phyloP scores from a whole-genome alignment of 2,888 invertebrate genomes.

The Gnatocerus cornutus region DNA sequence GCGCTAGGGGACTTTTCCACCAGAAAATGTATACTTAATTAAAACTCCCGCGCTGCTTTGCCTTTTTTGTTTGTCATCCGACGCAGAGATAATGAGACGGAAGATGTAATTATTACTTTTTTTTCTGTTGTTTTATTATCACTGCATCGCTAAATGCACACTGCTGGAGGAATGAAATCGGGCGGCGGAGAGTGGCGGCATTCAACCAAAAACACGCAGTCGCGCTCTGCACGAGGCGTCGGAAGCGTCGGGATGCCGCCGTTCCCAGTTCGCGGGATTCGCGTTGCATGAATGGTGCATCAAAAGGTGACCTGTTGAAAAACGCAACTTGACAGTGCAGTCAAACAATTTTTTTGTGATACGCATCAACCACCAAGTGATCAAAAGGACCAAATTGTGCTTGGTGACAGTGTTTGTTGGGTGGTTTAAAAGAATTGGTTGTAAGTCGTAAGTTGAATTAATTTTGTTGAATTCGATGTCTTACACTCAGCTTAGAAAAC shows the following conservation, averaged over 20 bases:
- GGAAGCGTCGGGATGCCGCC: constrained; percentile 56
- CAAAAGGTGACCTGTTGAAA: constrained; percentile 34
- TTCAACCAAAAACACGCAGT: constrained; percentile 53
- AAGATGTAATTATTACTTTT: constrained; percentile 5
- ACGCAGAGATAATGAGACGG: constrained; percentile 1
- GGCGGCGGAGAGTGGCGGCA: constrained; percentile 39
- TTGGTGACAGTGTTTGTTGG: constrained; percentile 27
- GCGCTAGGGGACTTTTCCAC: too few relatives aligned
- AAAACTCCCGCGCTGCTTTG: background rate
- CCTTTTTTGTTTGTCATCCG: background rate
- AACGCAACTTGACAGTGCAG: constrained; percentile 25
- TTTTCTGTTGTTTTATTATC: constrained; percentile 3
- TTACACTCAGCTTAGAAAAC: background rate
- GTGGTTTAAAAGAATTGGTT: background rate
- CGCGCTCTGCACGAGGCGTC: constrained; percentile 57
- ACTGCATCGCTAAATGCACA: constrained; percentile 12
- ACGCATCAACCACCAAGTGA: background rate
- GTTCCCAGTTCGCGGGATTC: constrained; percentile 57
- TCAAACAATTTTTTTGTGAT: background rate
- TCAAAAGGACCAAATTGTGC: background rate
- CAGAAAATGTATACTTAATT: background rate
- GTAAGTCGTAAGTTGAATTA: constrained; percentile 1
- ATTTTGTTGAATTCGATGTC: constrained; percentile 2
- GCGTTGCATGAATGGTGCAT: constrained; percentile 48
- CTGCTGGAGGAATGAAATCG: constrained; percentile 27